Conservation (phyloP, 2,113 vertebrate species). For the Lycaon pictus region DNA sequence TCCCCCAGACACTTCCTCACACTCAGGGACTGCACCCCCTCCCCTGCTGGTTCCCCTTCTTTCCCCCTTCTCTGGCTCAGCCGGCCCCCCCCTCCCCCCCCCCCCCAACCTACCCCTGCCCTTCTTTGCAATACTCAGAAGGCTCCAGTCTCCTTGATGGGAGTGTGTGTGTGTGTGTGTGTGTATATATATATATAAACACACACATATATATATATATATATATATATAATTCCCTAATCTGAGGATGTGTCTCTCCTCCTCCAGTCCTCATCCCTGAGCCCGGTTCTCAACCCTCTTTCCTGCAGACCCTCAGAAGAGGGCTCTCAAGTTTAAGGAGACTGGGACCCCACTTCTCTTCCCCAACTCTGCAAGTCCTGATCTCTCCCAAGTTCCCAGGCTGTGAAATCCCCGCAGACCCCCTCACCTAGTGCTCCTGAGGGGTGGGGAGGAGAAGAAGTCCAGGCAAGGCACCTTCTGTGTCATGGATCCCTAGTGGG, state of each 20-base stretch:
- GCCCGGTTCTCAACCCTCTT: slow-evolving; percentile 9
- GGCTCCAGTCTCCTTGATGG: slow-evolving; percentile 4
- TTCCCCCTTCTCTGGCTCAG: slow-evolving; percentile 13
- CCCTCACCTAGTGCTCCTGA: slow-evolving; percentile 42
- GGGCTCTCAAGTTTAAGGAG: slow-evolving; percentile 77
- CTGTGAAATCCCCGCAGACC: slow-evolving; percentile 30
- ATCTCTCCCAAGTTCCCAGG: slow-evolving; percentile 65
- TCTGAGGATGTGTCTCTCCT: neutral
- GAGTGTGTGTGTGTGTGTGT: neutral
- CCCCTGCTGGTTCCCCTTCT: slow-evolving; percentile 53
- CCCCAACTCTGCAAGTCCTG: slow-evolving; percentile 70
- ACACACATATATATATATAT: neutral
- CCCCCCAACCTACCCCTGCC: neutral
- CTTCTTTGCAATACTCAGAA: slow-evolving; percentile 47
- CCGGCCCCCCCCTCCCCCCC: too few relatives aligned
- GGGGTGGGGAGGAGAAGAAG: neutral
- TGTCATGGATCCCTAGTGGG: slow-evolving; percentile 18
- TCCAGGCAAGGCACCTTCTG: neutral
- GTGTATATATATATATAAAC: neutral
- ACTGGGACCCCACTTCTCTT: slow-evolving; percentile 59
- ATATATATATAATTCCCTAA: slow-evolving; percentile 23
- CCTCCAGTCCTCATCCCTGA: neutral
- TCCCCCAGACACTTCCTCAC: slow-evolving; percentile 75
- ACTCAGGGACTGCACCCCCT: slow-evolving; percentile 53
- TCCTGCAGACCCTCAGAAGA: slow-evolving; percentile 59